Conservation (phyloP, 2,797 vertebrate genomes). For the Anguilla obscura region DNA sequence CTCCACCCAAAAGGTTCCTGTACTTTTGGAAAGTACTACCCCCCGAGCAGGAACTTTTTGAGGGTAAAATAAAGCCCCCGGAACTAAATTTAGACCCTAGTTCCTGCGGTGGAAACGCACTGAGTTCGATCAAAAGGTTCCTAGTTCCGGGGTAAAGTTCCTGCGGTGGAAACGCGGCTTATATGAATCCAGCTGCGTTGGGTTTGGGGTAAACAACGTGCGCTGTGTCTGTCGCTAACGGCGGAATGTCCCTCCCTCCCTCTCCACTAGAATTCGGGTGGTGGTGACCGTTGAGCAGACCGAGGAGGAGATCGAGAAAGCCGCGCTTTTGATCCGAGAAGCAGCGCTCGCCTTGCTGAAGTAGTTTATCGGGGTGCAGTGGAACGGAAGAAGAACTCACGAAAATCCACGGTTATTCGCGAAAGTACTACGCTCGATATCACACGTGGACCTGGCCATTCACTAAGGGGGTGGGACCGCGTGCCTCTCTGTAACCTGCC, state of each 20-base stretch:
- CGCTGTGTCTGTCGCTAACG: not conserved
- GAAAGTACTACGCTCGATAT: not conserved
- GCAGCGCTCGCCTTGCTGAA: conserved; percentile 74
- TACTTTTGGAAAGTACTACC: too few relatives aligned
- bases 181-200: conserved; percentile 18
- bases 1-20: too few relatives aligned
- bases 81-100: too few relatives aligned
- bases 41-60: too few relatives aligned
- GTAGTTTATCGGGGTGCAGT: conserved; percentile 12
- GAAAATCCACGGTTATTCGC: not conserved
- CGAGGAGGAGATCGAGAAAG: conserved; percentile 82
- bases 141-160: too few relatives aligned
- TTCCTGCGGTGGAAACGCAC: too few relatives aligned
- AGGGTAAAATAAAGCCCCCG: too few relatives aligned
- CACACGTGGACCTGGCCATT: not conserved
- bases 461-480: not conserved
- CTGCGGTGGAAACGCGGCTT: too few relatives aligned
- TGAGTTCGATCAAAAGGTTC: too few relatives aligned
- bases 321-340: conserved; percentile 79
- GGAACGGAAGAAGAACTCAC: not conserved
- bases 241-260: conserved; percentile 19
- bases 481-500: not conserved
- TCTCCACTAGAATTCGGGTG: conserved; percentile 81
- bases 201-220: conserved; percentile 1
- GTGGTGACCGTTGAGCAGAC: conserved; percentile 89